phyloP scores from a whole-genome alignment of 2,797 vertebrate genomes.

The Tiaroga cobitis region DNA sequence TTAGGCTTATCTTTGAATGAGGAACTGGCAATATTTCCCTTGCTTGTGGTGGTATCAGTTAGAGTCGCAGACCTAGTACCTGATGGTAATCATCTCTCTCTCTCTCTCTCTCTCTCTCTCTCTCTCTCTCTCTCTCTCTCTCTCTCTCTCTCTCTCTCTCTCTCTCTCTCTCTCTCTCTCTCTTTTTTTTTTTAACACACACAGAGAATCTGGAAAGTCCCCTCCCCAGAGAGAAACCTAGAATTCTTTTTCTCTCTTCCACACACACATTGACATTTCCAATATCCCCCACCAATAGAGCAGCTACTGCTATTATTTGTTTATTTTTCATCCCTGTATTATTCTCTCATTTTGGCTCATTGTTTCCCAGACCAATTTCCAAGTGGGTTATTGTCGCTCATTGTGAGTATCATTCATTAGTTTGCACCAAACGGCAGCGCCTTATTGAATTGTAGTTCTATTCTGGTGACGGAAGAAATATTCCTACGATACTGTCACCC shows the following conservation, averaged over 20 bases:
- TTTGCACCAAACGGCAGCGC: constrained; percentile 16
- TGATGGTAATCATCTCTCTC: constrained; percentile 46
- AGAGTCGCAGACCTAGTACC: constrained; percentile 41
- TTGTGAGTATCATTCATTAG: constrained; percentile 38
- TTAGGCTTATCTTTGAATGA: constrained; percentile 39
- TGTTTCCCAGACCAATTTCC: constrained; percentile 45
- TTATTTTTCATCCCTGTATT: constrained; percentile 51
- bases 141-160: constrained; percentile 6
- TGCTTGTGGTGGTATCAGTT: constrained; percentile 51
- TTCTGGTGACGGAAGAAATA: constrained; percentile 20
- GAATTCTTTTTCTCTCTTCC: constrained; percentile 47
- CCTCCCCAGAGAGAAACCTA: constrained; percentile 42
- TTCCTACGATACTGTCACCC: constrained; percentile 16
- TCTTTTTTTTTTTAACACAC: background rate
- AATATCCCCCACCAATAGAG: constrained; percentile 55
- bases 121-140: constrained; percentile 4
- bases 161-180: background rate
- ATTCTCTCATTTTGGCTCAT: constrained; percentile 58
- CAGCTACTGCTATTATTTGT: constrained; percentile 50
- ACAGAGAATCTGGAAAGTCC: constrained; percentile 15
- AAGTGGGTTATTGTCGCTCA: constrained; percentile 36
- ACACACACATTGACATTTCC: constrained; percentile 58
- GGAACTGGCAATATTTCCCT: constrained; percentile 57
- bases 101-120: background rate
- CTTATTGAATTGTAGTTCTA: constrained; percentile 39